Evolutionary conservation across 64 coral and sea anemone genomes (phyloP).

Genomic region (Montipora foliosa): DNA sequence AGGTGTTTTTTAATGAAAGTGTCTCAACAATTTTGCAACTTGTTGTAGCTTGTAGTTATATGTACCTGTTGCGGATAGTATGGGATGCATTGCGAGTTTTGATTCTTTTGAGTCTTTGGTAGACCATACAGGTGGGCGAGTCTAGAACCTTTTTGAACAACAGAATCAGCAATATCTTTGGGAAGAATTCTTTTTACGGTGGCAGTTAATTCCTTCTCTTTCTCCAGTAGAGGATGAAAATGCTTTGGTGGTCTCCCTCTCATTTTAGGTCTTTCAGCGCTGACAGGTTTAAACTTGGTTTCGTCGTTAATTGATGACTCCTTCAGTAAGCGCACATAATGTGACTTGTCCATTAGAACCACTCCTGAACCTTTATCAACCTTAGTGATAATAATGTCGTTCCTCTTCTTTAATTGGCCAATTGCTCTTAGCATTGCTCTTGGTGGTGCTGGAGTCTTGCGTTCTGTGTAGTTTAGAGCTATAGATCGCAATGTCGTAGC

Average conservation of each 20-base stretch:
- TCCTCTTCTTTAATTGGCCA: too few relatives aligned
- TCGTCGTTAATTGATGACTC: constrained; percentile 27
- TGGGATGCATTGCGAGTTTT: too few relatives aligned
- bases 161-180: not conserved
- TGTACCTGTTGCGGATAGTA: too few relatives aligned
- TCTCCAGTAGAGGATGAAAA: constrained; percentile 17
- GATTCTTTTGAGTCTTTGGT: constrained; percentile 13
- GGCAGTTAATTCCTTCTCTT: constrained; percentile 2
- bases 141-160: not conserved
- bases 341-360: constrained; percentile 47
- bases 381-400: too few relatives aligned
- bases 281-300: not conserved
- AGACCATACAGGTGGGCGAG: constrained; percentile 25
- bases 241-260: constrained; percentile 17
- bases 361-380: not conserved
- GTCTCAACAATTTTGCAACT: too few relatives aligned
- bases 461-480: too few relatives aligned
- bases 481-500: too few relatives aligned
- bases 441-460: too few relatives aligned
- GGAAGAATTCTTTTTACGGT: not conserved
- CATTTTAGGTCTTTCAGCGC: not conserved
- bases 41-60: too few relatives aligned
- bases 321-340: constrained; percentile 15
- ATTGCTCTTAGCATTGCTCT: too few relatives aligned
- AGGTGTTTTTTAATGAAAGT: too few relatives aligned